Evolutionary conservation across 2,888 invertebrate genomes (phyloP), one percentile per base, ranked within the genome.

Genomic region (Andrena camellia): DNA sequence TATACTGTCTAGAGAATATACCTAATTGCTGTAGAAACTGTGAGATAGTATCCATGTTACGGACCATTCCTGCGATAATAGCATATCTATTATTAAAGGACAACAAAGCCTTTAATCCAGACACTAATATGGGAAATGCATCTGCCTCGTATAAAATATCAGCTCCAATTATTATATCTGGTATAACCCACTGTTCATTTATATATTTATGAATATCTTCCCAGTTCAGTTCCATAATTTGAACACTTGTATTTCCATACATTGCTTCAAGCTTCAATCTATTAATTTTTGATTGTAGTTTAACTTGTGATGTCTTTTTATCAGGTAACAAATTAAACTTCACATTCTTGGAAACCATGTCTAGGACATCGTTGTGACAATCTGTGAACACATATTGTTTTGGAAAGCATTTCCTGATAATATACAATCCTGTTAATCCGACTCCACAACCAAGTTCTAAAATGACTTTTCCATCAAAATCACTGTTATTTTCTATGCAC

Each of bases 361-460:
- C 94, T 23, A 97, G 92, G 31, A 98, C 97, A 67, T 95, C 94
- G 0, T 93, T 90, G 90, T 97, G 97, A 89, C 96, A 96, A 92
- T 98, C 98, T 20, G 96, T 96, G 68, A 97, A 95, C 71, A 95
- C 94, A 63, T 97, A 94, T 66, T 95, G 93, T 71, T 94, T 93
- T 0, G 96, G 95, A 35, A 93, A 82, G 90, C 96, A 96, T 66
- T 94, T 91, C 74, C 95, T 95, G 35, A 95, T 94, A 52, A 96
- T 93, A 3, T 95, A 94, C 52, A 97, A 94, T 23, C 97, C 97
- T 52, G 96, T 95, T 71, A 97, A 95, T 0, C 98, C 98, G 23
- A 96, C 95, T 33, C 98, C 98, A 13, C 97, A 96, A 64, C 98
- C 98, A 4, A 98, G 94, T 94, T 98, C 98, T 5, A 97, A 89